A percentile compares a stretch with the other conserved stretches of the same genome.
These are phyloP conservation scores for Tachysurus fulvidraco DNA, from an alignment of 2,113 vertebrate genomes.

Conservation along the genomic window DNA sequence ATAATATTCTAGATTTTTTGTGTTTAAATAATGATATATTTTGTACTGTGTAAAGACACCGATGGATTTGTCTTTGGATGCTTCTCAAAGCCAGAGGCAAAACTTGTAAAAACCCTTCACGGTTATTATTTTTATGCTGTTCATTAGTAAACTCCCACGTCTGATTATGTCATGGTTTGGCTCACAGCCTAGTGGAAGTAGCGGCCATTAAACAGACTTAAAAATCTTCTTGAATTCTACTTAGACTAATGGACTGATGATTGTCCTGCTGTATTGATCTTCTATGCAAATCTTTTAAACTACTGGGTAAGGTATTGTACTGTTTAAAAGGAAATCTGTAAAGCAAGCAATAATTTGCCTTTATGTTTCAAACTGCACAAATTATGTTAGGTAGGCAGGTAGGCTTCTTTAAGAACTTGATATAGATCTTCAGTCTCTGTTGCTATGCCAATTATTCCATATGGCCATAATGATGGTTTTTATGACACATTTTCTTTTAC, in stretches of 20 bases:
- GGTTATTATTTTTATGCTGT: slow-evolving; percentile 3
- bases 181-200: not conserved
- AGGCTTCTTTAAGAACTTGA: not conserved
- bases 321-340: not conserved
- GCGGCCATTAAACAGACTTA: not conserved
- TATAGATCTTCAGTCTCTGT: not conserved
- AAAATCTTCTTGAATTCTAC: not conserved
- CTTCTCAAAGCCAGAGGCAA: not conserved
- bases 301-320: not conserved
- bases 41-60: not conserved
- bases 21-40: not conserved
- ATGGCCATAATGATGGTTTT: not conserved
- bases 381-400: not conserved
- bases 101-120: not conserved
- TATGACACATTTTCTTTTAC: not conserved
- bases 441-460: not conserved
- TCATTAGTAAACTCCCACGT: not conserved
- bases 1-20: not conserved
- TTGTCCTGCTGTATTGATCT: not conserved
- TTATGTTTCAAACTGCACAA: not conserved
- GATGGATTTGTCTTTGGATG: slow-evolving; percentile 2
- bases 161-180: slow-evolving; percentile 15
- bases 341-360: not conserved
- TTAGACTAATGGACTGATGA: not conserved
- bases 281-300: not conserved